phyloP scores from a whole-genome alignment of 2,888 invertebrate species.

The Eudemis profundana region DNA sequence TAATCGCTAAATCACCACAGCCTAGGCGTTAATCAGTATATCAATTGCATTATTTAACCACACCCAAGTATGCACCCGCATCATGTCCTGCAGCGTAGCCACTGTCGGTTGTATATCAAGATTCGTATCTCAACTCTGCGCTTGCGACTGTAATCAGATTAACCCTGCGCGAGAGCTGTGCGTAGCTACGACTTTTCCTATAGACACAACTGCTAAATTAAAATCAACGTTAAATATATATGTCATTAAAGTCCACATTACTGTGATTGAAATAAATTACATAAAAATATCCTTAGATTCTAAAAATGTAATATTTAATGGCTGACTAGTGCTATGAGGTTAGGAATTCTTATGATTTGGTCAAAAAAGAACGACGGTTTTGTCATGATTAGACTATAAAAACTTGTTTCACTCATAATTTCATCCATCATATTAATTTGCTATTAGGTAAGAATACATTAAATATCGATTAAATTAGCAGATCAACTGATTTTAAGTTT shows the following conservation, averaged over 20 bases:
- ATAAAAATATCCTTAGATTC: not conserved
- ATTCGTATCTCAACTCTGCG: slow-evolving; percentile 80
- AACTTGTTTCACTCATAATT: not conserved
- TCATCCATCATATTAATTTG: slow-evolving; percentile 16
- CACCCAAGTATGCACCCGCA: slow-evolving; percentile 34
- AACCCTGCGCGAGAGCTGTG: slow-evolving; percentile 68
- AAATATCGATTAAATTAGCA: slow-evolving; percentile 15
- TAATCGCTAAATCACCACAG: slow-evolving; percentile 8
- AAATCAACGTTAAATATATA: not conserved
- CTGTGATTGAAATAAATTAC: not conserved
- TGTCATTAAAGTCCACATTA: not conserved
- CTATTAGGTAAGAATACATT: not conserved
- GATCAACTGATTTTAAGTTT: not conserved
- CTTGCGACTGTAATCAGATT: slow-evolving; percentile 77
- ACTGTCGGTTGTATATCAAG: slow-evolving; percentile 68
- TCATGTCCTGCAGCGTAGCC: slow-evolving; percentile 5
- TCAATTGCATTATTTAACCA: slow-evolving; percentile 31
- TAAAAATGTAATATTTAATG: no score
- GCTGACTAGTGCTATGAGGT: not conserved
- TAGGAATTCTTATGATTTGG: slow-evolving; percentile 12
- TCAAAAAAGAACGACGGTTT: not conserved
- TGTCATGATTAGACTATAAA: slow-evolving; percentile 6
- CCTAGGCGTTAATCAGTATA: not conserved
- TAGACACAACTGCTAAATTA: not conserved
- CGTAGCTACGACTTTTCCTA: slow-evolving; percentile 60